These are phyloP conservation scores for Chrysolina oricalcia DNA, from an alignment of 2,888 invertebrate genomes.

Conservation along the genomic window DNA sequence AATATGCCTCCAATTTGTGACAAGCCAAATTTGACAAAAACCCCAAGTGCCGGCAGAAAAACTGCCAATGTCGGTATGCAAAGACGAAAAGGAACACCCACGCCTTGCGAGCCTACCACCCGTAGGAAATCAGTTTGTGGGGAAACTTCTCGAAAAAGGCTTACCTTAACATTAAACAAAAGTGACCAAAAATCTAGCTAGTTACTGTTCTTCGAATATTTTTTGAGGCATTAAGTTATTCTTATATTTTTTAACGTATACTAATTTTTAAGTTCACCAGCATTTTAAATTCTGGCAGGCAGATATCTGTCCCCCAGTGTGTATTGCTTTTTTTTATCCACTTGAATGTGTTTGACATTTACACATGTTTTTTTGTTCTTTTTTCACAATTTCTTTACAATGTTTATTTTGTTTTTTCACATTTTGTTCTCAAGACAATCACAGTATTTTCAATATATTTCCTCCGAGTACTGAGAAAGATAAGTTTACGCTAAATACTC, in stretches of 20 bases:
- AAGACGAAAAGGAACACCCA: constrained; percentile 68
- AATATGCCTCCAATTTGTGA: constrained; percentile 68
- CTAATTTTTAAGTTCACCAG: constrained; percentile 7
- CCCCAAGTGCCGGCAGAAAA: constrained; percentile 61
- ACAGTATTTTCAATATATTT: too few relatives aligned
- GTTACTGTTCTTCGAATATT: constrained; percentile 30
- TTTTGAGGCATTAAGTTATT: constrained; percentile 35
- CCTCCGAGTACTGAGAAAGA: too few relatives aligned
- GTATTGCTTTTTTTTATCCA: background rate
- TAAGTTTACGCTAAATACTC: too few relatives aligned
- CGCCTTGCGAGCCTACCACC: constrained; percentile 64
- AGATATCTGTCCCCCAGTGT: background rate
- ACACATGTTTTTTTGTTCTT: too few relatives aligned
- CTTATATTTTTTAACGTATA: constrained; percentile 29
- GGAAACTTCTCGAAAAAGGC: constrained; percentile 70
- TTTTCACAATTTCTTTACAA: too few relatives aligned
- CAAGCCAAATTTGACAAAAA: constrained; percentile 56
- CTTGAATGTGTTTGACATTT: background rate
- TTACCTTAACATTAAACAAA: constrained; percentile 72
- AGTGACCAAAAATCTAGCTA: constrained; percentile 64
- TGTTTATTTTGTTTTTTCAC: too few relatives aligned
- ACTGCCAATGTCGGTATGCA: constrained; percentile 66
- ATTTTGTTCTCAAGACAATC: too few relatives aligned
- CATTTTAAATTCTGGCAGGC: constrained; percentile 10
- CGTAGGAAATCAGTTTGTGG: constrained; percentile 71